phyloP scores from a whole-genome alignment of 1,140 invertebrate species.

The Aphelinus atriplicis region DNA sequence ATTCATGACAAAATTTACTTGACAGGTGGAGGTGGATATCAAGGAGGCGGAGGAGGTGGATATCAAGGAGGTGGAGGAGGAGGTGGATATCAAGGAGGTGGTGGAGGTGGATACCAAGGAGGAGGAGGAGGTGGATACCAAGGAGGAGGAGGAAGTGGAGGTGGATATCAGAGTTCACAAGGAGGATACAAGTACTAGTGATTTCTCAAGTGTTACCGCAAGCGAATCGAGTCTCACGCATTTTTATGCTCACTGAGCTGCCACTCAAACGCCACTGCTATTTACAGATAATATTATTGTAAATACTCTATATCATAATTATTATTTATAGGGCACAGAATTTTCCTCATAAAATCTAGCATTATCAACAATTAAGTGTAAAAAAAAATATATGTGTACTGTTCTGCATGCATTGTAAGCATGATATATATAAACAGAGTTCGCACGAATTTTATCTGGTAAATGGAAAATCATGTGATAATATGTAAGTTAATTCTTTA shows the following conservation, averaged over 20 bases:
- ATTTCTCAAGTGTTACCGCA: background rate
- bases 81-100: constrained; percentile 34
- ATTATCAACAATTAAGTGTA: background rate
- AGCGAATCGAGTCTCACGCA: background rate
- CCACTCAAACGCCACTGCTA: constrained; percentile 35
- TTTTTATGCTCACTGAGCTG: constrained; percentile 20
- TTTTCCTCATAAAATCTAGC: constrained; percentile 20
- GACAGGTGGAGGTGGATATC: constrained; percentile 14
- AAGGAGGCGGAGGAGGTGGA: constrained; percentile 26
- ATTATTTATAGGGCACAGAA: constrained; percentile 23
- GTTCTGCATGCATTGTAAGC: constrained; percentile 6
- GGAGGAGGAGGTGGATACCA: constrained; percentile 37
- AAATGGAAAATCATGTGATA: constrained; percentile 37
- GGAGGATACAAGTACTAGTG: constrained; percentile 40
- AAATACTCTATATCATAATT: constrained; percentile 34
- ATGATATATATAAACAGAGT: background rate
- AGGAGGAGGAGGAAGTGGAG: constrained; percentile 26
- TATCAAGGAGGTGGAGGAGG: constrained; percentile 33
- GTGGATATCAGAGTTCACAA: constrained; percentile 25
- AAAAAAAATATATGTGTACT: background rate
- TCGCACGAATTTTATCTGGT: constrained; percentile 22
- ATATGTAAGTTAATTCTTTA: constrained; percentile 34
- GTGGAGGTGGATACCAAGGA: constrained; percentile 14
- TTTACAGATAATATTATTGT: constrained; percentile 29
- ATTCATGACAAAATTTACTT: too few relatives aligned